phyloP scores from a whole-genome alignment of 2,113 vertebrate genomes.

The Oplegnathus fasciatus region DNA sequence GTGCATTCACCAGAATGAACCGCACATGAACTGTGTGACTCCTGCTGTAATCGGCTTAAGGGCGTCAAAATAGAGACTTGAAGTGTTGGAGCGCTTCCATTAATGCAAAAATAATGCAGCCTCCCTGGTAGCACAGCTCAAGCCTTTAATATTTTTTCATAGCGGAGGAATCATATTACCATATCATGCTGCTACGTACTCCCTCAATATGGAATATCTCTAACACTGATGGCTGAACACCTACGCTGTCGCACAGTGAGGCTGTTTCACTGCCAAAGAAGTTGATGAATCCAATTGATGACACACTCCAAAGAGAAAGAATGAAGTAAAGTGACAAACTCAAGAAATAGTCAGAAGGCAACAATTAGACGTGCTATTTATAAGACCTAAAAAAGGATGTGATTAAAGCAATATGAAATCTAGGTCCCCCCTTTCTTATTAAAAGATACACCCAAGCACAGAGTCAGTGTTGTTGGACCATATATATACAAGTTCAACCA shows the following conservation, averaged over 20 bases:
- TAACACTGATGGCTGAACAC: conserved; percentile 28
- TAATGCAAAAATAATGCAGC: conserved; percentile 43
- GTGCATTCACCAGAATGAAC: conserved; percentile 33
- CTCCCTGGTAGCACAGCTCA: background rate
- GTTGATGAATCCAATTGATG: conserved; percentile 9
- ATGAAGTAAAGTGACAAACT: background rate
- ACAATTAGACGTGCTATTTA: background rate
- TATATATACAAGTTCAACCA: background rate
- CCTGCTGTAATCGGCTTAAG: conserved; percentile 41
- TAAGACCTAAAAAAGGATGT: background rate
- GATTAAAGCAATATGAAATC: background rate
- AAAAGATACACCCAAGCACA: background rate
- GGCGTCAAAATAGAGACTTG: conserved; percentile 19
- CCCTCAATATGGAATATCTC: conserved; percentile 10
- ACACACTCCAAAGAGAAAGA: background rate
- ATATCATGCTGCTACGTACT: conserved; percentile 27
- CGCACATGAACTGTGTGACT: conserved; percentile 18
- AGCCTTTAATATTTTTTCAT: conserved; percentile 36
- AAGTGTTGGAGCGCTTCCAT: conserved; percentile 24
- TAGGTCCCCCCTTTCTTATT: background rate
- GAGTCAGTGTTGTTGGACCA: background rate
- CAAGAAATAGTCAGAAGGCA: background rate
- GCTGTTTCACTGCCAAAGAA: conserved; percentile 25
- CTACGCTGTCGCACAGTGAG: conserved; percentile 22
- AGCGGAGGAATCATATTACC: background rate